Evolutionary conservation across 30 jellyfish, hydroid and myxozoan genomes (phyloP).

Genomic region (Mastigias papua): DNA sequence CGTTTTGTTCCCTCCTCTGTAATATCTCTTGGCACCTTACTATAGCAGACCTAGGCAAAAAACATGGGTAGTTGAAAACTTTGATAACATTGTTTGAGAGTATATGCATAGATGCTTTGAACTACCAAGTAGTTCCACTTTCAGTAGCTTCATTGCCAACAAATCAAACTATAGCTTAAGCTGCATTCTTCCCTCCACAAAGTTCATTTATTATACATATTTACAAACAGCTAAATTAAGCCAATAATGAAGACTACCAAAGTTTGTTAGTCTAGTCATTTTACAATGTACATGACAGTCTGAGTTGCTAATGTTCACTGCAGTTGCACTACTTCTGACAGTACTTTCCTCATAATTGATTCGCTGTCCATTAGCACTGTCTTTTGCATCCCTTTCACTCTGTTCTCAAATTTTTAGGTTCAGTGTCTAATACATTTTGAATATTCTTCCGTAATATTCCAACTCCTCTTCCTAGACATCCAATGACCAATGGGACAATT

Average conservation of each 20-base stretch:
- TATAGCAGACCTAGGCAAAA: background rate
- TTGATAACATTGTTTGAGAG: background rate
- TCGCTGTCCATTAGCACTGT: no score
- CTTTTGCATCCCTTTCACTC: background rate
- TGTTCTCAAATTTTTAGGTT: background rate
- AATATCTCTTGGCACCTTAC: background rate
- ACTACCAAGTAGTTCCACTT: background rate
- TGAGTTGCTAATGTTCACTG: no score
- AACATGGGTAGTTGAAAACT: background rate
- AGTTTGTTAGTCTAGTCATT: no score
- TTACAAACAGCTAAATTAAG: no score
- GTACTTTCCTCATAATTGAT: no score
- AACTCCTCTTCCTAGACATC: no score
- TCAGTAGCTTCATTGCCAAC: background rate
- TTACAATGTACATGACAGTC: no score
- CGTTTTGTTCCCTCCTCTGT: background rate
- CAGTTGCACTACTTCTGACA: no score
- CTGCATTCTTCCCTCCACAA: background rate
- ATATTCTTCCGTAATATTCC: background rate
- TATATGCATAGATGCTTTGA: background rate
- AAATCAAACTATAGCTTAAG: background rate
- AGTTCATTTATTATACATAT: no score
- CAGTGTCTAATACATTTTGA: background rate
- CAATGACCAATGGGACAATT: no score
- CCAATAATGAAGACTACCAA: no score